Evolutionary conservation across 1,140 invertebrate genomes (phyloP).

Genomic region (Heliconius melpomene): DNA sequence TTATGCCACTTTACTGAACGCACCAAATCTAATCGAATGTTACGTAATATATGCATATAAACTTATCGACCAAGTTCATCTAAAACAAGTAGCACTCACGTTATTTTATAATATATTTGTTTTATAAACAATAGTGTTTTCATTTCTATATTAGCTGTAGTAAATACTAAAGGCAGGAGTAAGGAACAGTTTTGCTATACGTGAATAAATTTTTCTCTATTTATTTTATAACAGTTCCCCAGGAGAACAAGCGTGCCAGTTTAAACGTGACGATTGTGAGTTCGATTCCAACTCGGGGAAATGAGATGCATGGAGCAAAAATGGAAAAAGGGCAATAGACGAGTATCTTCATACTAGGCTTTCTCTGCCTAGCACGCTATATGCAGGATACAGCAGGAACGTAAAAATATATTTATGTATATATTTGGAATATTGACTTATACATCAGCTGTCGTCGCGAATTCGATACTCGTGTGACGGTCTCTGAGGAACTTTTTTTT

Average conservation of each 20-base stretch:
- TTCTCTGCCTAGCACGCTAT: too few relatives aligned
- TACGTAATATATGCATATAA: background rate
- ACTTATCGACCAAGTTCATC: conserved; percentile 26
- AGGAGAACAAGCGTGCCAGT: too few relatives aligned
- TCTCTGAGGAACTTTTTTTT: background rate
- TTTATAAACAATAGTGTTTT: conserved; percentile 27
- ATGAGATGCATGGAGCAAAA: too few relatives aligned
- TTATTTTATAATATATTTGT: conserved; percentile 6
- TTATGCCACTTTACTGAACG: background rate
- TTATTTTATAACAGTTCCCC: too few relatives aligned
- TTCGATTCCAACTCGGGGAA: too few relatives aligned
- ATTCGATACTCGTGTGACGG: background rate
- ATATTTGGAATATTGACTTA: background rate
- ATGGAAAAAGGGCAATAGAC: too few relatives aligned
- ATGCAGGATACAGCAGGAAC: too few relatives aligned
- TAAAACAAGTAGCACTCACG: conserved; percentile 6
- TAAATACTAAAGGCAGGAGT: background rate
- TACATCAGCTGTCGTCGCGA: background rate
- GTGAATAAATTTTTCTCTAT: background rate
- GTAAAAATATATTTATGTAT: too few relatives aligned
- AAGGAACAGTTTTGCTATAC: background rate
- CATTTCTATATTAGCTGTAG: conserved; percentile 28
- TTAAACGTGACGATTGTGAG: too few relatives aligned
- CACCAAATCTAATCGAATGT: background rate
- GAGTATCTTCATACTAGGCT: too few relatives aligned